Evolutionary conservation across 1,140 invertebrate species (phyloP), one percentile per base, ranked within the genome.

Genomic region (Drosophila lowei): DNA sequence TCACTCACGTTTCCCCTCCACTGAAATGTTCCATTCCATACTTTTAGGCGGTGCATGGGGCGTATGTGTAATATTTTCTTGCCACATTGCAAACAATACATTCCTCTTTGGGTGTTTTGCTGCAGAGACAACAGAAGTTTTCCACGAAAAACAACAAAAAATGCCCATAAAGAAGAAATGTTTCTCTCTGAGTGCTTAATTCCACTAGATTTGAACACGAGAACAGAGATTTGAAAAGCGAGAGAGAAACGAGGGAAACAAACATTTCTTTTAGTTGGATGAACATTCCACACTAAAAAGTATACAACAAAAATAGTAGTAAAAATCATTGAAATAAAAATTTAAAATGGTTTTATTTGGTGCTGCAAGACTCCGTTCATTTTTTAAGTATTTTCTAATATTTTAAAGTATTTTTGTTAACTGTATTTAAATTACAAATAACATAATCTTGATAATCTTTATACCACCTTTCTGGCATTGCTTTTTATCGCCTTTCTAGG

Each of bases 31-130:
- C 18, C 59, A 18, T 46, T 55, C 68, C 70, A 72, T 72, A 53
- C 70, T 73, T 73, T 63, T 18, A 34, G 70, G 67, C 70, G 16
- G 63, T 65, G 63, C 63, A 68, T 48, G 48, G 66, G 44, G 65
- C 66, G 66, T 68, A 68, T 63, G 68, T 55, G 68, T 55, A 63
- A 72, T 72, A 72, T 71, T 71, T 71, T 23, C 55, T 52, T 71
- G 67, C 66, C 67, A 71, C 55, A 57, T 30, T 61, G 41, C 58
- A 25, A 72, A 54, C 62, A 72, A 62, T 38, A 46, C 11, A 43
- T 18, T n/a, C 25, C 23, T 56, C 13, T 28, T 60, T 16, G 28
- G 25, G n/a, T 25, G 55, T 48, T 34, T 71, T 21, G 61, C 61
- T 16, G 70, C 70, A 72, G 42, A 44, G 56, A 55, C 56, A 62